Evolutionary conservation across 2,113 vertebrate species (phyloP), one percentile per base, ranked within the genome.

Genomic region (Zapus hudsonius): DNA sequence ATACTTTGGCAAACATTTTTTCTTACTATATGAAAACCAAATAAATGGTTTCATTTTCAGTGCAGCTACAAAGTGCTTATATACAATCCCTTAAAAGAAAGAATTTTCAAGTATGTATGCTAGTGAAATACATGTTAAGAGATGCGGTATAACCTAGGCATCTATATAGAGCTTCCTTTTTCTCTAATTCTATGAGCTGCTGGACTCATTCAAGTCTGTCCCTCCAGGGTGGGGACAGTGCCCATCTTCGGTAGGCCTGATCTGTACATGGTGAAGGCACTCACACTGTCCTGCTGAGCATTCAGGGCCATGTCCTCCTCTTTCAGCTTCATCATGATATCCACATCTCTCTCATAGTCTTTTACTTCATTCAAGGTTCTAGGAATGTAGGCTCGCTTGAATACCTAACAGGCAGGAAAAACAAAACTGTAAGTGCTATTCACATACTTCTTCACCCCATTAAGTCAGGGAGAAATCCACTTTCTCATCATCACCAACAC

Each of bases 301-400:
- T 97, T 97, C 87, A 98, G 66, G 17, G 98, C 97, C 13, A 98
- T 96, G 76, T 99, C 98, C 17, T 98, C 98, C 83, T 99, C 99
- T 95, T 98, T 98, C 96, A 98, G 82, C 81, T 98, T 98, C 97
- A 97, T 97, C 98, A 99, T 98, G 47, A 98, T 94, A 55, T 99
- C 99, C 13, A 99, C 95, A 64, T 99, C 99, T n/a, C 99, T 97
- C 94, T 99, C 99, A 0, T 99, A 99, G 96, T 99, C 98, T 90
- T 98, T 99, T 22, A 99, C 99, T 85, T 99, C 99, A 0, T 98
- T 99, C 92, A 99, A 97, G 0, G 99, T 99, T 12, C 99, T 98
- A 15, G 99, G 99, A 95, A 99, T 99, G 92, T 99, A 99, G 42
- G 99, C 99, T 59, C 97, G 99, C 96, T 99, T 99, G 92, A 99